phyloP scores from a whole-genome alignment of 2,113 vertebrate species.

The Bubo blakistoni region DNA sequence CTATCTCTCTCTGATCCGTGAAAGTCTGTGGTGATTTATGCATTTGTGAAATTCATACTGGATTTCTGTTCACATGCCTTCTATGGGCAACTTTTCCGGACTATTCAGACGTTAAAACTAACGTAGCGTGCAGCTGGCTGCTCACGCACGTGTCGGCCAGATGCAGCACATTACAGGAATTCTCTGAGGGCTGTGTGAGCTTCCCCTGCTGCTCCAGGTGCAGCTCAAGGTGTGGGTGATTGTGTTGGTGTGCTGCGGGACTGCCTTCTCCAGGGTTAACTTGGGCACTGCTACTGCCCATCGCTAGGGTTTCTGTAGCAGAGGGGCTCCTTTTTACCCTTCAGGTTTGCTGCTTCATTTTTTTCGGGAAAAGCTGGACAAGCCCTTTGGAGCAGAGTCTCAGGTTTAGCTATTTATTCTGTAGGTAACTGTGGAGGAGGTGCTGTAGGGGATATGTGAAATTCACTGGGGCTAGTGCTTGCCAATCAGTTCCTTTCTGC shows the following conservation, averaged over 20 bases:
- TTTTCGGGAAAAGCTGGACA: neutral
- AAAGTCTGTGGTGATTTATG: neutral
- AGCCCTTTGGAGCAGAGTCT: neutral
- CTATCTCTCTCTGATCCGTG: neutral
- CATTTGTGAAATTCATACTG: neutral
- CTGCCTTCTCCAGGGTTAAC: neutral
- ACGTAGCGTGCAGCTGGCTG: neutral
- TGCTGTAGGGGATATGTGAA: neutral
- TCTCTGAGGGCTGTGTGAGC: neutral
- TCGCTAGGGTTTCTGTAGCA: neutral
- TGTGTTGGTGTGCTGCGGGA: accelerated
- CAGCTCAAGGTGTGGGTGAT: neutral
- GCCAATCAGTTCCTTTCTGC: neutral
- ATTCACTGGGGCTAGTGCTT: neutral
- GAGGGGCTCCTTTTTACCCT: neutral
- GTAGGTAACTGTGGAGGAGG: neutral
- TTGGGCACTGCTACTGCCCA: accelerated
- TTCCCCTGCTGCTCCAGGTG: neutral
- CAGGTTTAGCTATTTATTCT: neutral
- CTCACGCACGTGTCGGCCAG: neutral
- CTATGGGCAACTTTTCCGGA: neutral
- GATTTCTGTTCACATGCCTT: neutral
- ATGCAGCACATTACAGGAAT: neutral
- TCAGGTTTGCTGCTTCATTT: neutral
- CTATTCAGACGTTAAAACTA: accelerated